Evolutionary conservation across 1,140 invertebrate species (phyloP).

Genomic region (Bradynema listronoti): DNA sequence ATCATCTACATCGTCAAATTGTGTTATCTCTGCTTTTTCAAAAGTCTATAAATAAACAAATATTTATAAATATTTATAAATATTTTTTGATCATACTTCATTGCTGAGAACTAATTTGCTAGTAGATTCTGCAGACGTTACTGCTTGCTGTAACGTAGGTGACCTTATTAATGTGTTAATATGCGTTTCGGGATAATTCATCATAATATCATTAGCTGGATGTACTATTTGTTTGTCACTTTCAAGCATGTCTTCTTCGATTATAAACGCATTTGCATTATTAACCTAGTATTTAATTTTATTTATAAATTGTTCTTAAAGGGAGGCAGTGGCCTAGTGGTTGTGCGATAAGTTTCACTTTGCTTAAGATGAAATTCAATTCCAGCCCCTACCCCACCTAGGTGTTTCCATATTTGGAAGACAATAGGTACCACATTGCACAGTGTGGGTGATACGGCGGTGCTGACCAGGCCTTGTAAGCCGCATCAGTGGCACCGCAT

Average conservation of each 20-base stretch:
- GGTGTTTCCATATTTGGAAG: neutral
- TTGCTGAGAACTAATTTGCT: constrained; percentile 40
- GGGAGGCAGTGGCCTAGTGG: too few species aligned
- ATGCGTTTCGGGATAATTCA: neutral
- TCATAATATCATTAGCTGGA: constrained; percentile 16
- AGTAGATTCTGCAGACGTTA: constrained; percentile 35
- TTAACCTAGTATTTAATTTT: neutral
- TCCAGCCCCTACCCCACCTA: neutral
- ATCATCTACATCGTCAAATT: constrained; percentile 47
- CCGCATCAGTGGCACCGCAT: too few species aligned
- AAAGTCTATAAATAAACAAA: constrained; percentile 30
- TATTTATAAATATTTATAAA: constrained; percentile 10
- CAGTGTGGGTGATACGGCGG: too few species aligned
- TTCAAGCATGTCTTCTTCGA: constrained; percentile 51
- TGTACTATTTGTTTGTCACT: constrained; percentile 17
- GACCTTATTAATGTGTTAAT: constrained; percentile 5
- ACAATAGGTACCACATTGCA: constrained; percentile 9
- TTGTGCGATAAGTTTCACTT: too few species aligned
- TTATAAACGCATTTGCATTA: constrained; percentile 36
- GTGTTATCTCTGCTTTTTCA: constrained; percentile 41
- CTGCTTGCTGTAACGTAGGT: neutral
- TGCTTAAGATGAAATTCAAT: too few species aligned
- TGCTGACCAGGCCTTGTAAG: too few species aligned
- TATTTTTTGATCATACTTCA: constrained; percentile 32
- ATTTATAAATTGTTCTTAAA: neutral